A percentile compares a stretch with the other conserved stretches of the same genome.
phyloP scores from a whole-genome alignment of 2,888 invertebrate species.

The Leptinotarsa juncta region DNA sequence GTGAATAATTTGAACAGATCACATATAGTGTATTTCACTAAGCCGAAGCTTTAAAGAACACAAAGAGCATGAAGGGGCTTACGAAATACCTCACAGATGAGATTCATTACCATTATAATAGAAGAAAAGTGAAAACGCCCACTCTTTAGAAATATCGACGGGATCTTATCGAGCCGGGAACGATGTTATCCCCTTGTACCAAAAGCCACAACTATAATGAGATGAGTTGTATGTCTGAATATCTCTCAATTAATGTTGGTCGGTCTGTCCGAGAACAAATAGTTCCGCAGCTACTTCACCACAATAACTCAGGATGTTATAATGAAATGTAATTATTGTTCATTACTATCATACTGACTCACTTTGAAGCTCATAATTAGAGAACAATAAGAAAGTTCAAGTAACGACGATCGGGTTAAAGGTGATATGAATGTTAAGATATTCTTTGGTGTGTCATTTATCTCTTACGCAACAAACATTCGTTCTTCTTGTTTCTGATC shows the following conservation, averaged over 20 bases:
- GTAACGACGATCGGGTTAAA: constrained; percentile 12
- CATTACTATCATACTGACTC: constrained; percentile 12
- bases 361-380: constrained; percentile 3
- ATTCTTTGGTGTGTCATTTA: constrained; percentile 10
- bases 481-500: background rate
- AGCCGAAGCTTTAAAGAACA: background rate
- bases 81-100: background rate
- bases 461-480: constrained; percentile 3
- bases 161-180: background rate
- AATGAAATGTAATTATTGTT: constrained; percentile 9
- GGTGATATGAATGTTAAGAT: constrained; percentile 1
- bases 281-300: background rate
- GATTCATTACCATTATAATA: constrained; percentile 1
- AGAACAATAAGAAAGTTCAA: constrained; percentile 16
- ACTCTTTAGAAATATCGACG: background rate
- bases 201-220: background rate
- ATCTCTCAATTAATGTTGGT: constrained; percentile 8
- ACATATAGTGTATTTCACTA: background rate
- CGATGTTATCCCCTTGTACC: background rate
- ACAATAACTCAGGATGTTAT: constrained; percentile 8
- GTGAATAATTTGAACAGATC: too few species aligned
- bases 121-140: constrained; percentile 3
- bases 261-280: background rate
- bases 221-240: constrained; percentile 6
- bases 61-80: background rate